Percentiles rank a stretch among this genome's conserved stretches.
Evolutionary conservation across 2,113 vertebrate genomes (phyloP).

Genomic region (Poeciliopsis turrubarensis): DNA sequence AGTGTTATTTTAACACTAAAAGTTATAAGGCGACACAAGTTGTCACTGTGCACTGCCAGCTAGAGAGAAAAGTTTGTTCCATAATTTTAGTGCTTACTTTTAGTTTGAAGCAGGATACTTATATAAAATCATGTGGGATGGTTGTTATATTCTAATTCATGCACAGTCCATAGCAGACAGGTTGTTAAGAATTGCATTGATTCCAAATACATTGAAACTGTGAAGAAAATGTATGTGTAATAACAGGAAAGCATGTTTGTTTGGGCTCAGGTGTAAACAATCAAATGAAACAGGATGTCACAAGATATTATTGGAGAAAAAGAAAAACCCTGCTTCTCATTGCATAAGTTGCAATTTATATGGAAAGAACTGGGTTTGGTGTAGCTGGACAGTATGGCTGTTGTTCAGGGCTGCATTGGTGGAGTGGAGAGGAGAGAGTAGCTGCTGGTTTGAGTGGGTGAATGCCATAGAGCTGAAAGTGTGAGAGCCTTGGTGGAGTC

Average conservation of each 20-base stretch:
- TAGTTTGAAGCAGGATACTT: neutral
- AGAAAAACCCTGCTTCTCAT: neutral
- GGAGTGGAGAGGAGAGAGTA: neutral
- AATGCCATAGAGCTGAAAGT: neutral
- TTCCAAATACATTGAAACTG: conserved; percentile 6
- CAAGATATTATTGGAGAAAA: neutral
- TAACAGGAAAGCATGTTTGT: neutral
- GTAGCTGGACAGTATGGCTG: neutral
- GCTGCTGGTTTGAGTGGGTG: neutral
- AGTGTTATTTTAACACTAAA: conserved; percentile 38
- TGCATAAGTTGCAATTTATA: neutral
- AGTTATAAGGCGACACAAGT: conserved; percentile 6
- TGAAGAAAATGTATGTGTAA: neutral
- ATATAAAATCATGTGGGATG: neutral
- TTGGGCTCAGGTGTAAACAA: neutral
- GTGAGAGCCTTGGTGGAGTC: neutral
- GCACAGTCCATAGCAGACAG: neutral
- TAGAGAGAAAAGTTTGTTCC: neutral
- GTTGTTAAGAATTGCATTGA: neutral
- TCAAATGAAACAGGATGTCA: too few species aligned
- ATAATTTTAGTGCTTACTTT: neutral
- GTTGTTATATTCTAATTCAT: neutral
- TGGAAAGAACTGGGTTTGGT: neutral
- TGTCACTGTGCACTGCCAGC: neutral
- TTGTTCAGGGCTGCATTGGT: neutral